These are phyloP conservation scores for Cepaea hortensis DNA, from an alignment of 2,888 invertebrate genomes.

Conservation along the genomic window DNA sequence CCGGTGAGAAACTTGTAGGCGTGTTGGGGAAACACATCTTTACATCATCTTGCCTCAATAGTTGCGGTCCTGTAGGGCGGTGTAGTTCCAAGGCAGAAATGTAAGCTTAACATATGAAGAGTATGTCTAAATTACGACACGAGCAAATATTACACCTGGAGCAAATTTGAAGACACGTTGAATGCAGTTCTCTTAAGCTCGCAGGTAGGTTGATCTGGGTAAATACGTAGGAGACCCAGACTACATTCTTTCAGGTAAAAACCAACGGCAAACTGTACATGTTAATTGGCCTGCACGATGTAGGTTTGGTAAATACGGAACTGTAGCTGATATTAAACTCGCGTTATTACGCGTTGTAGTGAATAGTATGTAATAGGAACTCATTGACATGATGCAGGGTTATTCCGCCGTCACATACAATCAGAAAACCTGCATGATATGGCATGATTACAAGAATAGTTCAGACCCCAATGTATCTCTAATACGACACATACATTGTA, in stretches of 20 bases:
- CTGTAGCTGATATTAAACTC: background rate
- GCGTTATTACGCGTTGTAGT: background rate
- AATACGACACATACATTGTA: no score
- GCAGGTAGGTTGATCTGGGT: background rate
- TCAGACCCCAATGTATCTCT: no score
- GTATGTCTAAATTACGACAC: conserved; percentile 11
- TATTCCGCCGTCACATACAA: no score
- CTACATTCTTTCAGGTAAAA: background rate
- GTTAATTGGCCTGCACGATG: background rate
- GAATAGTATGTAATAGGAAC: background rate
- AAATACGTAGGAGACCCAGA: background rate
- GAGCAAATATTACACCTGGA: conserved; percentile 17
- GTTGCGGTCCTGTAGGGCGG: background rate
- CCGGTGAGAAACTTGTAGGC: no score
- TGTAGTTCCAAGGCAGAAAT: background rate
- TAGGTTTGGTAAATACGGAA: background rate
- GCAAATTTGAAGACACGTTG: conserved; percentile 1
- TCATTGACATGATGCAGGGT: no score
- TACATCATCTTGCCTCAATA: background rate
- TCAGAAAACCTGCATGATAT: no score
- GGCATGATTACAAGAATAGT: no score
- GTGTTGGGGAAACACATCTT: no score
- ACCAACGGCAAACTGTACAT: background rate
- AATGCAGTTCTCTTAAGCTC: background rate
- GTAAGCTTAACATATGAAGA: background rate